Percentiles rank a stretch among this genome's conserved stretches.
Evolutionary conservation across 1,140 invertebrate genomes (phyloP).

Genomic region (Neodiprion virginianus): DNA sequence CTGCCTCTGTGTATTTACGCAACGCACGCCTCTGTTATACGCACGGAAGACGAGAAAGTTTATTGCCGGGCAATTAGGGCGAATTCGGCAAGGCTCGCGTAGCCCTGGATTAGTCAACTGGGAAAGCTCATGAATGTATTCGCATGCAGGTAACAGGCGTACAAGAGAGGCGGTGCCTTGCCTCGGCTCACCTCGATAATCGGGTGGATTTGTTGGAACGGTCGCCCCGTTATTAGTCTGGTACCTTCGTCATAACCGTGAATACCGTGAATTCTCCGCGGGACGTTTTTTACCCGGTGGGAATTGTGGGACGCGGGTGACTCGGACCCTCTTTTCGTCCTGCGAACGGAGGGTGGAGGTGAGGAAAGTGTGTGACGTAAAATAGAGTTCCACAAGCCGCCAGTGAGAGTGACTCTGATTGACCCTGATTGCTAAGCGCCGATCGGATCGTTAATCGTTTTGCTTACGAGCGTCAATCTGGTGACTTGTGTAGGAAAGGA

Average conservation of each 20-base stretch:
- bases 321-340: no score
- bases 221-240: background rate
- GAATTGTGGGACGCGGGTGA: no score
- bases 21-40: background rate
- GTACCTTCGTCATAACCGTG: background rate
- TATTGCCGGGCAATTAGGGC: background rate
- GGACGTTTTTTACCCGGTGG: no score
- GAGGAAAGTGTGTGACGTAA: no score
- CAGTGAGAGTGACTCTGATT: no score
- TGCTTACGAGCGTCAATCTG: no score
- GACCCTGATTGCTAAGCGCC: no score
- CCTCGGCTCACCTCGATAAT: conserved; percentile 7
- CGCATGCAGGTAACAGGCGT: background rate
- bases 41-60: background rate
- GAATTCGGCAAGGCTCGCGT: background rate
- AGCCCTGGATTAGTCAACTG: background rate
- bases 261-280: background rate
- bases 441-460: no score
- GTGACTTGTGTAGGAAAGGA: no score
- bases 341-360: no score
- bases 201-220: background rate
- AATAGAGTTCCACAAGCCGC: no score
- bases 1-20: no score
- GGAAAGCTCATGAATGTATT: conserved; percentile 7
- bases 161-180: background rate